Evolutionary conservation across 2,888 invertebrate species (phyloP), one percentile per base, ranked within the genome.

Genomic region (Pteria penguin): DNA sequence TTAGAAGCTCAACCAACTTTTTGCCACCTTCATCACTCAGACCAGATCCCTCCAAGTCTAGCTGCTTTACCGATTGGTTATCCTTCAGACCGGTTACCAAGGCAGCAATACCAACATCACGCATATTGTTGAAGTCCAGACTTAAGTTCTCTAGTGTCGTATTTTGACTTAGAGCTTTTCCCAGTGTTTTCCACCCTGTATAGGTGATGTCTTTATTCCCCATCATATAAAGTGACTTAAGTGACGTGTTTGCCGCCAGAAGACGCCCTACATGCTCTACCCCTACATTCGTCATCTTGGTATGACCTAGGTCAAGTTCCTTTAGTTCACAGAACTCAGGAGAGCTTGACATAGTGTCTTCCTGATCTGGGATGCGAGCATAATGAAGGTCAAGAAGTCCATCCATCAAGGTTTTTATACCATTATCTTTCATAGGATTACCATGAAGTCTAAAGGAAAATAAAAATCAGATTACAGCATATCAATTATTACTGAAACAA

Each of bases 31-130:
- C 78, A 22, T 88, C 84, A 2, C 84, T 82, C 27, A 90, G 77
- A 27, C 85, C 84, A 22, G 86, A 83, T 63, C 86, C 85, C 77
- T 89, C 89, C 26, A 91, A 75, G 62, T 89, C 89, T 24, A 91
- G 71, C 3, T 82, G 72, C 8, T 77, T 67, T 22, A 91, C 60
- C 4, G 81, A 79, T 2, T 75, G 72, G 72, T 91, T 90, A n/a
- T 81, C 77, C 54, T 79, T 74, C 29, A 91, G 82, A 11, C 88
- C 88, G 18, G 79, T 80, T 0, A 81, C 81, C 29, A 91, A 65
- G 36, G 78, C 79, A 18, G 78, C 79, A 0, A 88, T 58, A 0
- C 89, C 90, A 29, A 81, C 82, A 78, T 91, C 87, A 1, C 89
- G 89, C 11, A 90, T 78, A 1, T 76, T 75, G 72, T 87, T 89